Percentiles rank a stretch among this genome's conserved stretches.
phyloP scores from a whole-genome alignment of 2,113 vertebrate genomes.

The Okapia johnstoni region DNA sequence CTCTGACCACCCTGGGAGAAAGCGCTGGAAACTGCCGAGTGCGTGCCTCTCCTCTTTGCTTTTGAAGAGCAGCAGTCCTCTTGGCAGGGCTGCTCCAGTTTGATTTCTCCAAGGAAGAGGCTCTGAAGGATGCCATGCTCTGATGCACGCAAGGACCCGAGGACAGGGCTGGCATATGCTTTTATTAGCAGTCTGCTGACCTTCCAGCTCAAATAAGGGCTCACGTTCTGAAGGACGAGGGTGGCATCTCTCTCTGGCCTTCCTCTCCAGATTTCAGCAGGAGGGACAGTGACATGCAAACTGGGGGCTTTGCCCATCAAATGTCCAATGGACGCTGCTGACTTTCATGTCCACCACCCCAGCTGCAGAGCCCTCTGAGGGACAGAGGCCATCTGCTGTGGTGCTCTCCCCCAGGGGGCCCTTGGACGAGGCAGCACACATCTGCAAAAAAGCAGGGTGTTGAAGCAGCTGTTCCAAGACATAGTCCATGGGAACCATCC shows the following conservation, averaged over 20 bases:
- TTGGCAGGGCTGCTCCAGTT: conserved; percentile 43
- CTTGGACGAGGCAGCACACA: background rate
- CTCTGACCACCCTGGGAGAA: background rate
- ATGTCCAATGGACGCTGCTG: background rate
- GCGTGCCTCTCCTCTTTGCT: background rate
- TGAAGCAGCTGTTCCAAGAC: conserved; percentile 11
- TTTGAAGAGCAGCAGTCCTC: background rate
- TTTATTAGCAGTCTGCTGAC: background rate
- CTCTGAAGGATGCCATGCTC: conserved; percentile 28
- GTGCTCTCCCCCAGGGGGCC: background rate
- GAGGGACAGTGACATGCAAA: accelerated
- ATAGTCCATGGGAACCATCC: background rate
- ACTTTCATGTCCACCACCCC: accelerated
- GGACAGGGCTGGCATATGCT: background rate
- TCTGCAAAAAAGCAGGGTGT: background rate
- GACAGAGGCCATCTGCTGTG: background rate
- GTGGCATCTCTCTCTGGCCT: background rate
- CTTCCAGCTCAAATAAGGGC: background rate
- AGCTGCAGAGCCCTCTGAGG: background rate
- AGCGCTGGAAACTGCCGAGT: background rate
- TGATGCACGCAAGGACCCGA: background rate
- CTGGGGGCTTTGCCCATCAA: background rate
- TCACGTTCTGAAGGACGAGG: accelerated
- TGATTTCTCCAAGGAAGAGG: conserved; percentile 57
- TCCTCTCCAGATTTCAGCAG: conserved; percentile 13